These are phyloP conservation scores for Felis chaus DNA, from an alignment of 2,113 vertebrate genomes.

Conservation along the genomic window DNA sequence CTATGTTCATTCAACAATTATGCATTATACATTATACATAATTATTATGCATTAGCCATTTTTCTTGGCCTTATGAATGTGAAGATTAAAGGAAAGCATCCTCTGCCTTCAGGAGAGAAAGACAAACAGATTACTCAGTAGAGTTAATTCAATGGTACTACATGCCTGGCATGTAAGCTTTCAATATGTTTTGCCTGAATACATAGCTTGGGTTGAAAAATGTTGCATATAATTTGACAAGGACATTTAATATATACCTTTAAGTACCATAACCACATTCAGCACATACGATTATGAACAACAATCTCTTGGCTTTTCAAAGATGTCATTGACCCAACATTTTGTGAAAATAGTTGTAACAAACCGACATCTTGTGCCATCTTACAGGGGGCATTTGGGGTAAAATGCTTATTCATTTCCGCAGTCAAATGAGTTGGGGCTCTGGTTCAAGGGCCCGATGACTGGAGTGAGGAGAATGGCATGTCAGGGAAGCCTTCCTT, in stretches of 20 bases:
- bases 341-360: conserved; percentile 46
- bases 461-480: background rate
- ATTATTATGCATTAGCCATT: background rate
- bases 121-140: background rate
- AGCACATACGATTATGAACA: conserved; percentile 35
- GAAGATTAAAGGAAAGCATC: conserved; percentile 21
- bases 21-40: background rate
- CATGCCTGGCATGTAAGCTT: conserved; percentile 50
- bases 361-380: conserved; percentile 50
- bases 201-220: conserved; percentile 42
- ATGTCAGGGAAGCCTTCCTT: background rate
- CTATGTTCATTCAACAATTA: background rate
- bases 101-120: background rate
- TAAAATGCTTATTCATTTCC: conserved; percentile 24
- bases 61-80: background rate
- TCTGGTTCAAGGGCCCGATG: background rate
- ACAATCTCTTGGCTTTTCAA: conserved; percentile 64
- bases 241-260: conserved; percentile 64
- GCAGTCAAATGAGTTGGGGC: background rate
- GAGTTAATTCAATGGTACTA: conserved; percentile 37
- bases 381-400: conserved; percentile 45
- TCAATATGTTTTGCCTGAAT: conserved; percentile 48
- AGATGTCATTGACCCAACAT: conserved; percentile 63
- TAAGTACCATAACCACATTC: conserved; percentile 49
- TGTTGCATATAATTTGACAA: conserved; percentile 49